Evolutionary conservation across 2,797 vertebrate species (phyloP), one percentile per base, ranked within the genome.

Genomic region (Apogon hyalosoma): DNA sequence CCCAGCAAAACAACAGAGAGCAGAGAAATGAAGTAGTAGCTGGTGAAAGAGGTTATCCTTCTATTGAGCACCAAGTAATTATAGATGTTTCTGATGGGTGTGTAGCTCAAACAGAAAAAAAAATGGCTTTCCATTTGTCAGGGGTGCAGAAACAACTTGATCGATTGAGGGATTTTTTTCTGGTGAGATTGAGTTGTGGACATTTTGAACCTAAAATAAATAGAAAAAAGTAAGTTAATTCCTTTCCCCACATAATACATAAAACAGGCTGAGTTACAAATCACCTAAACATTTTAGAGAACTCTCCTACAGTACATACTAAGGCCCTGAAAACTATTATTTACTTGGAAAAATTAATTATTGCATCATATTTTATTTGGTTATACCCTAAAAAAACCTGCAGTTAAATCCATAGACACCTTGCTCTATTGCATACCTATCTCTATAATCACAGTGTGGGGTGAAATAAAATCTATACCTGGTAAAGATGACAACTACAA

Each of bases 401-500:
- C 40, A 52, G 6, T 52, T 15, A 0, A 16, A 33, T 45, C 4
- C 9, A 16, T 39, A 3, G 7, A 39, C 28, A 69, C 12, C 40
- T 15, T 69, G 6, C 6, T 28, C n/a, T 60, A 15, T 5, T 28
- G 1, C 14, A 46, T 5, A 18, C 7, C 6, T 50, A 28, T 28
- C 2, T 28, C 13, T 9, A 0, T 0, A 8, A 28, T 42, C 3
- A 5, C 49, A 64, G 15, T 47, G 13, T 46, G 45, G 12, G 14
- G 19, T 49, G 28, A 45, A 46, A 38, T 12, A 28, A 1, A 6
- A 47, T 24, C n/a, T 60, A 21, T 56, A 13, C 0, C 14, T 14
- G 1, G 11, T 16, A 42, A 51, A 65, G 42, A n/a, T 52, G 49
- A 55, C 62, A 55, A 41, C 42, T 48, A 49, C 10, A 7, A 38